Percentiles rank a stretch among this genome's conserved stretches.
phyloP scores from a whole-genome alignment of 2,888 invertebrate species.

The Schrankia costaestrigalis region DNA sequence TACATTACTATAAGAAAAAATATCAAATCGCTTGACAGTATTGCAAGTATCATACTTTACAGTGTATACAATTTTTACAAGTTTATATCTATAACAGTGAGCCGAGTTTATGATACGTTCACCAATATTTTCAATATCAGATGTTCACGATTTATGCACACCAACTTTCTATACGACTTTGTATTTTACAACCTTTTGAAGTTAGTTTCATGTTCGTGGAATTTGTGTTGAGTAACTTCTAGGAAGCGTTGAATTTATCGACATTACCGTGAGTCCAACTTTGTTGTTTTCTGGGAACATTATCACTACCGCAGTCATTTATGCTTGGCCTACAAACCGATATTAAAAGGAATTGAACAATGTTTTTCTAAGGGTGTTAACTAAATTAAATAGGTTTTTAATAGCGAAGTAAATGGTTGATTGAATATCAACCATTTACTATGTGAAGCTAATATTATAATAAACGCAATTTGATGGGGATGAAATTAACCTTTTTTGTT shows the following conservation, averaged over 20 bases:
- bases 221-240: slow-evolving; percentile 7
- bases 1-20: no score
- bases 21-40: no score
- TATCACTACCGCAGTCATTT: no score
- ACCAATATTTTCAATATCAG: slow-evolving; percentile 40
- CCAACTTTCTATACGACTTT: slow-evolving; percentile 33
- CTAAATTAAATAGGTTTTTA: no score
- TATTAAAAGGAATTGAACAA: no score
- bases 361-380: no score
- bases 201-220: slow-evolving; percentile 10
- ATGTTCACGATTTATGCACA: slow-evolving; percentile 33
- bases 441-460: no score
- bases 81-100: slow-evolving; percentile 26
- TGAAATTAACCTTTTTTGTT: no score
- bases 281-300: slow-evolving; percentile 1
- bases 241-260: slow-evolving; percentile 9
- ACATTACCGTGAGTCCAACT: slow-evolving; percentile 5
- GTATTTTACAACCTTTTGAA: slow-evolving; percentile 31
- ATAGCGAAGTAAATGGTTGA: no score
- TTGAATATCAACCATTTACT: no score
- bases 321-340: no score
- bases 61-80: slow-evolving; percentile 28
- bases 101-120: slow-evolving; percentile 32
- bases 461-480: no score
- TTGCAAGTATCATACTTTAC: slow-evolving; percentile 2